phyloP scores from a whole-genome alignment of 2,797 vertebrate genomes.

The Yasuhikotakia modesta region DNA sequence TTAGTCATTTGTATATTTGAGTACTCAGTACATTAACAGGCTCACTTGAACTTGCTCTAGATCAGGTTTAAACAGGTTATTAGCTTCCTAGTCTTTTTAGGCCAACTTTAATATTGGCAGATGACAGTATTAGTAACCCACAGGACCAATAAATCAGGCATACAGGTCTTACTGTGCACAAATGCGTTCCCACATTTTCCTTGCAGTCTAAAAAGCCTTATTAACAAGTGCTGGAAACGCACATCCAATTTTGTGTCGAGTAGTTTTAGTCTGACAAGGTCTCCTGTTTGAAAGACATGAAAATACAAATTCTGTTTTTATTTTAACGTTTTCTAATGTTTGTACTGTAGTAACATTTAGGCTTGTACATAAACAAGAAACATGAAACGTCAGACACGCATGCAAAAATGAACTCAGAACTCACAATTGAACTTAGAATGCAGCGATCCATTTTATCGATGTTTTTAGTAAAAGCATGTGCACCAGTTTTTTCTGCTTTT shows the following conservation, averaged over 20 bases:
- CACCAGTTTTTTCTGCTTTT: slow-evolving; percentile 50
- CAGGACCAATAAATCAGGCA: slow-evolving; percentile 31
- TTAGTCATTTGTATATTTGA: slow-evolving; percentile 23
- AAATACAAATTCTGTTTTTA: slow-evolving; percentile 40
- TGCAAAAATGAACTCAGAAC: slow-evolving; percentile 59
- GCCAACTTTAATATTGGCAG: slow-evolving; percentile 20
- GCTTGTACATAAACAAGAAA: slow-evolving; percentile 34
- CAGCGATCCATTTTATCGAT: slow-evolving; percentile 61
- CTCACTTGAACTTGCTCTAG: not conserved
- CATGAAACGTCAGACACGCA: slow-evolving; percentile 58
- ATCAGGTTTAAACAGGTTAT: not conserved
- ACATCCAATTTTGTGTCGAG: not conserved
- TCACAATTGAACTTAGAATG: slow-evolving; percentile 51
- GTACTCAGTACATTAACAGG: not conserved
- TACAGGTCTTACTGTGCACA: slow-evolving; percentile 13
- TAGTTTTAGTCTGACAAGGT: slow-evolving; percentile 19
- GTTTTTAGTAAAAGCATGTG: slow-evolving; percentile 73
- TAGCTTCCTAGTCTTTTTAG: slow-evolving; percentile 6
- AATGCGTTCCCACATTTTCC: slow-evolving; percentile 19
- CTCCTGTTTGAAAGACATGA: slow-evolving; percentile 35
- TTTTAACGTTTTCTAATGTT: slow-evolving; percentile 43
- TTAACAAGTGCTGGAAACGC: slow-evolving; percentile 16
- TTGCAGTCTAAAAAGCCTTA: slow-evolving; percentile 38
- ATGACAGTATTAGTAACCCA: slow-evolving; percentile 52
- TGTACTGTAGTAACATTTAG: slow-evolving; percentile 58